Conservation (phyloP, 2,888 invertebrate genomes). For the Andrena marginata region DNA sequence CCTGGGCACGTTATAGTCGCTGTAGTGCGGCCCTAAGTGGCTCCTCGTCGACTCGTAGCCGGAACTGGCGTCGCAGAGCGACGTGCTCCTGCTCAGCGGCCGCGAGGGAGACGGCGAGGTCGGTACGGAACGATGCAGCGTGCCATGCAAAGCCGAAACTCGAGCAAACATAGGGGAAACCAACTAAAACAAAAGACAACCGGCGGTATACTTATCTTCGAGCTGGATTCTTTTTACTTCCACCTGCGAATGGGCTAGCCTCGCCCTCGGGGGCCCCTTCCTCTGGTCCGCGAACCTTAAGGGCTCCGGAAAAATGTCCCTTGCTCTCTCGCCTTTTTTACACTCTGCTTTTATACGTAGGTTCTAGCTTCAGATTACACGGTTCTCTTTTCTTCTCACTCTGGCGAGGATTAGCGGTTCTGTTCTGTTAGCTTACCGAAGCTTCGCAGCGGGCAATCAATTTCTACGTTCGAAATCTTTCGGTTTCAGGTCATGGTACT, state of each 20-base stretch:
- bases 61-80: slow-evolving; percentile 83
- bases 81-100: slow-evolving; percentile 76
- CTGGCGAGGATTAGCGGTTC: no score
- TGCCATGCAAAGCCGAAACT: slow-evolving; percentile 83
- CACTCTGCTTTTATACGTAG: no score
- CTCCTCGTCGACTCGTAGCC: slow-evolving; percentile 86
- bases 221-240: slow-evolving; percentile 21
- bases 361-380: no score
- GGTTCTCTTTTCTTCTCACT: no score
- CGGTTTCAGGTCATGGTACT: no score
- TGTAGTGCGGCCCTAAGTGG: slow-evolving; percentile 83
- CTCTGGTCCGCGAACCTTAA: no score
- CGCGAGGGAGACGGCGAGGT: slow-evolving; percentile 78
- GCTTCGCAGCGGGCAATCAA: no score
- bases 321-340: background rate
- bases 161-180: slow-evolving; percentile 83
- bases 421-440: no score
- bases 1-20: slow-evolving; percentile 82
- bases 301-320: no score
- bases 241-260: slow-evolving; percentile 5
- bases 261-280: no score
- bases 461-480: no score
- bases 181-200: slow-evolving; percentile 82
- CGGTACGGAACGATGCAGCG: slow-evolving; percentile 77
- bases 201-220: slow-evolving; percentile 51